phyloP scores from a whole-genome alignment of 2,888 invertebrate species.

The Agrochola macilenta region DNA sequence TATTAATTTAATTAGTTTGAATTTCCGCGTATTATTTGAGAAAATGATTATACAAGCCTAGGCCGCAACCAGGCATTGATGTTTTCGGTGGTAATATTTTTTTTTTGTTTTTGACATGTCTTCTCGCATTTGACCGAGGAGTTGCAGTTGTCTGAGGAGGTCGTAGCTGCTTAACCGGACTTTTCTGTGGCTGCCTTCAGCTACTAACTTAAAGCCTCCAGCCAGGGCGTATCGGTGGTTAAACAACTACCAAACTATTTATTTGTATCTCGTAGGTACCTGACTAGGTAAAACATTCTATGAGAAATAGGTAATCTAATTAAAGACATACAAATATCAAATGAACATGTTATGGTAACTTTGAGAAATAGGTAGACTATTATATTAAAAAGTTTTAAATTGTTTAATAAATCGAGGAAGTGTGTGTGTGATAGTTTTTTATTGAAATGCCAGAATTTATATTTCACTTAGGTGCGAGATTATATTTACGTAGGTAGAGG shows the following conservation, averaged over 20 bases:
- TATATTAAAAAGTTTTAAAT: slow-evolving; percentile 12
- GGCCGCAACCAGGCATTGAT: no score
- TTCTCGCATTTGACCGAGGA: no score
- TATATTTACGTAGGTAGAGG: background rate
- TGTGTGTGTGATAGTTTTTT: background rate
- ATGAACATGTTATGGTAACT: slow-evolving; percentile 8
- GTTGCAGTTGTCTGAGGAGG: no score
- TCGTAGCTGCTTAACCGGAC: no score
- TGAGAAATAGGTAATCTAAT: background rate
- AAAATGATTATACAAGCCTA: no score
- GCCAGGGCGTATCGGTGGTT: no score
- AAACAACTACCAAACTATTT: background rate
- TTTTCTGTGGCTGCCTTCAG: no score
- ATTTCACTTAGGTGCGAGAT: slow-evolving; percentile 6
- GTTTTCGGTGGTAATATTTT: background rate
- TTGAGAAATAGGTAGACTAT: background rate
- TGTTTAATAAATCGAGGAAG: background rate
- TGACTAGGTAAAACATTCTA: background rate
- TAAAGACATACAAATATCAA: background rate
- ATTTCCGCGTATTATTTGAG: no score
- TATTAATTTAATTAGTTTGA: no score
- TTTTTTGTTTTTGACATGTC: no score
- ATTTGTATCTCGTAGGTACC: background rate
- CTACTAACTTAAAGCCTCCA: no score
- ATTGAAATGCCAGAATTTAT: background rate